phyloP scores from a whole-genome alignment of 35 echinoderm and acorn worm genomes.

The Lytechinus variegatus region DNA sequence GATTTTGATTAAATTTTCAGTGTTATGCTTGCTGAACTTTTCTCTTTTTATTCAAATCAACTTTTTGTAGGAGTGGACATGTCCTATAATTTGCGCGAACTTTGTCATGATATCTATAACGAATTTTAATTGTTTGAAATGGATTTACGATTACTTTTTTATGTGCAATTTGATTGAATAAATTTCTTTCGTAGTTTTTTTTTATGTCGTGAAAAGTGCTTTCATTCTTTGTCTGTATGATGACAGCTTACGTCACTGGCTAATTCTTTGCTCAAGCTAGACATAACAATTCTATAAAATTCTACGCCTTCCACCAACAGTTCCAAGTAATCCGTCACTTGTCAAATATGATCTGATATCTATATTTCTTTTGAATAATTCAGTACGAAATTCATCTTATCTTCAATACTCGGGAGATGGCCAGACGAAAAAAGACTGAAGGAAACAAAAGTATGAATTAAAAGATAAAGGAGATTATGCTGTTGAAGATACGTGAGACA shows the following conservation, averaged over 20 bases:
- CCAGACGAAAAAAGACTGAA: not conserved
- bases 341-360: not conserved
- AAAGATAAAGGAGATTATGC: not conserved
- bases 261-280: not conserved
- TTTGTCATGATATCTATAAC: too few species aligned
- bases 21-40: too few species aligned
- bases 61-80: too few species aligned
- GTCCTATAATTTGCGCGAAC: too few species aligned
- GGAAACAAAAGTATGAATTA: not conserved
- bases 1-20: too few species aligned
- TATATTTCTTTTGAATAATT: slow-evolving; percentile 21
- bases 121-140: too few species aligned
- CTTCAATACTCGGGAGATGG: not conserved
- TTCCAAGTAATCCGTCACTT: not conserved
- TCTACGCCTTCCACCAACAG: not conserved
- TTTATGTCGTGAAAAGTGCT: too few species aligned
- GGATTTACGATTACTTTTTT: too few species aligned
- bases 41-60: too few species aligned
- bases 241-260: not conserved
- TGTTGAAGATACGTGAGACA: not conserved
- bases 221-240: not conserved
- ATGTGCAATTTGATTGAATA: too few species aligned
- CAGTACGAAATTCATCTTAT: slow-evolving; percentile 13
- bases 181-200: too few species aligned
- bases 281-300: not conserved